A percentile compares a stretch with the other conserved stretches of the same genome.
phyloP scores from a whole-genome alignment of 2,113 vertebrate species.

The Microcebus griseorufus region DNA sequence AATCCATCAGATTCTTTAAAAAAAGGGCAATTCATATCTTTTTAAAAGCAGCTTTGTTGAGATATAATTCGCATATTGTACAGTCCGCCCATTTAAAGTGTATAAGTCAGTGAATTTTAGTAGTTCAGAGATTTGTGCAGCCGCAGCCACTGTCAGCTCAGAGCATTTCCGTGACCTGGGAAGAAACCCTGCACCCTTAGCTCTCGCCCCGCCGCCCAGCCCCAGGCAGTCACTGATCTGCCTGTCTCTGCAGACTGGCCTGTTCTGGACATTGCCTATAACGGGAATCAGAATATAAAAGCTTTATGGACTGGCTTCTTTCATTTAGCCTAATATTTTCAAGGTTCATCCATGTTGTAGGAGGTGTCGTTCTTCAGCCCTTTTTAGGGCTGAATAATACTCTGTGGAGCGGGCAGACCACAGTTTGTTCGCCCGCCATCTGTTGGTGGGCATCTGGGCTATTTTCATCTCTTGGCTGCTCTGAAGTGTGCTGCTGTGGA shows the following conservation, averaged over 20 bases:
- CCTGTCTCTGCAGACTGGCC: neutral
- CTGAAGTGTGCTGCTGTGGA: neutral
- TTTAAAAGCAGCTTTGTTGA: slow-evolving; percentile 16
- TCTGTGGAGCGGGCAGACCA: accelerated
- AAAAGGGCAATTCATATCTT: neutral
- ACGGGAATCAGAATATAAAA: neutral
- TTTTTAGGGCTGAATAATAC: neutral
- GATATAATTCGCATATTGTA: neutral
- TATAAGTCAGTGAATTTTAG: neutral
- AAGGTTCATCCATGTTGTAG: neutral
- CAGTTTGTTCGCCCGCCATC: neutral
- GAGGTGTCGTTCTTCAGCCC: neutral
- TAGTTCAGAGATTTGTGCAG: neutral
- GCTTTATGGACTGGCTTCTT: neutral
- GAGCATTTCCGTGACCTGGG: neutral
- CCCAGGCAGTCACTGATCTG: neutral
- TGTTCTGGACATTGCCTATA: neutral
- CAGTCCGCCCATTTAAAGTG: neutral
- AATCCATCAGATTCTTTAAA: neutral
- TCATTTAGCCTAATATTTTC: neutral
- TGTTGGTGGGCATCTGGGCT: neutral
- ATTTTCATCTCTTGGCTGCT: neutral
- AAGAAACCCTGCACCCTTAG: neutral
- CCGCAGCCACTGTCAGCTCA: neutral
- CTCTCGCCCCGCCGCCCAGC: too few species aligned